These are phyloP conservation scores for Drosophila parabipectinata DNA, from an alignment of 1,140 invertebrate species.

Conservation along the genomic window DNA sequence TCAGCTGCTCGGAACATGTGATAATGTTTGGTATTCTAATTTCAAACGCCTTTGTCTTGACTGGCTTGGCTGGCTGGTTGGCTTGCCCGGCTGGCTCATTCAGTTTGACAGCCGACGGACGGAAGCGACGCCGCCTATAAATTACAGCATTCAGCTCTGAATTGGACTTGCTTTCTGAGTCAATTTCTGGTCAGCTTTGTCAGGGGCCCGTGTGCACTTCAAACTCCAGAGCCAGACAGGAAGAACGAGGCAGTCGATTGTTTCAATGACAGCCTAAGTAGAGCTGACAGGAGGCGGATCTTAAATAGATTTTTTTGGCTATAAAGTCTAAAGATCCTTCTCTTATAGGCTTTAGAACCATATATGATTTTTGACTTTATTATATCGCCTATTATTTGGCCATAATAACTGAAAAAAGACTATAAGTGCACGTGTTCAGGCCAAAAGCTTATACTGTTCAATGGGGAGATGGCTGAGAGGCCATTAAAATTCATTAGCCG, in stretches of 20 bases:
- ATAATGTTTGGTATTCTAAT: slow-evolving; percentile 54
- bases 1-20: slow-evolving; percentile 53
- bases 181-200: background rate
- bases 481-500: slow-evolving; percentile 51
- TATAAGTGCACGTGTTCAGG: slow-evolving; percentile 29
- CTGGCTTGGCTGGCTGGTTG: background rate
- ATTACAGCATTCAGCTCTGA: slow-evolving; percentile 35
- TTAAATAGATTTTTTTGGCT: background rate
- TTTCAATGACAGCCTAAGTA: slow-evolving; percentile 21
- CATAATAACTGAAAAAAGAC: slow-evolving; percentile 2
- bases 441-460: slow-evolving; percentile 8
- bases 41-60: slow-evolving; percentile 50
- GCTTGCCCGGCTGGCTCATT: slow-evolving; percentile 16
- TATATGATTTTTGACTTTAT: slow-evolving; percentile 1
- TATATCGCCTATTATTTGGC: background rate
- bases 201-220: slow-evolving; percentile 7
- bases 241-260: slow-evolving; percentile 23
- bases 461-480: background rate
- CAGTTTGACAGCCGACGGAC: slow-evolving; percentile 43
- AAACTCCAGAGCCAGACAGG: slow-evolving; percentile 37
- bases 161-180: slow-evolving; percentile 15
- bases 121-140: slow-evolving; percentile 51
- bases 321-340: background rate
- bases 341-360: background rate
- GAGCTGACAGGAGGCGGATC: slow-evolving; percentile 44